Conservation (phyloP, 1,140 invertebrate species). For the Harlomillsia oculata region DNA sequence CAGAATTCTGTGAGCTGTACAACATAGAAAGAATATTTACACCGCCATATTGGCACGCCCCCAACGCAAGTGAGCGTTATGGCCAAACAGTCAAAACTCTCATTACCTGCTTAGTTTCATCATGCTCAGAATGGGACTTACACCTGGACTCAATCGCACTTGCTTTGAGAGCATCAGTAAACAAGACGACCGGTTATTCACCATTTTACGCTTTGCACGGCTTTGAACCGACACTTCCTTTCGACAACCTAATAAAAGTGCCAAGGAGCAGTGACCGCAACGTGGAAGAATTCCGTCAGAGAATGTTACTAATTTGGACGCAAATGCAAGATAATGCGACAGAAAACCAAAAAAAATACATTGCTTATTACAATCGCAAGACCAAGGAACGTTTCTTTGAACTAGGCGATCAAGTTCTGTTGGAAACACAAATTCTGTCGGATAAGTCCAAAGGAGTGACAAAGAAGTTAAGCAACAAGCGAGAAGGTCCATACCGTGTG, state of each 20-base stretch:
- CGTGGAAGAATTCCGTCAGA: not conserved
- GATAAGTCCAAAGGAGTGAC: not conserved
- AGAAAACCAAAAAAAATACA: not conserved
- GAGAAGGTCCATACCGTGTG: not conserved
- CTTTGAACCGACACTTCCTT: not conserved
- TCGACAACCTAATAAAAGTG: not conserved
- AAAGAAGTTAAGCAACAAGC: not conserved
- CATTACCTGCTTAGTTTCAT: constrained; percentile 23
- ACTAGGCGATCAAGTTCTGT: not conserved
- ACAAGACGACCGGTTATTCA: constrained; percentile 38
- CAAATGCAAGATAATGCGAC: not conserved
- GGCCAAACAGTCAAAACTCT: constrained; percentile 23
- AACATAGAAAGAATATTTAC: not conserved
- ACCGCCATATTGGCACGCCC: constrained; percentile 30
- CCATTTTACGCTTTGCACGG: constrained; percentile 32
- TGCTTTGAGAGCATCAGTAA: constrained; percentile 40
- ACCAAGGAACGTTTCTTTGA: not conserved
- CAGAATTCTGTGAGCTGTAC: not conserved
- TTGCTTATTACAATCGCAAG: not conserved
- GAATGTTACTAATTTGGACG: not conserved
- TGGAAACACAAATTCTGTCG: not conserved
- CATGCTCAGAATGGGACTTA: constrained; percentile 35
- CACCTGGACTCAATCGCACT: constrained; percentile 39
- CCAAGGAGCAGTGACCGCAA: not conserved
- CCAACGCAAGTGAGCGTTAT: constrained; percentile 25